Evolutionary conservation across 1,140 invertebrate genomes (phyloP).

Genomic region (Drosophila takahashii): DNA sequence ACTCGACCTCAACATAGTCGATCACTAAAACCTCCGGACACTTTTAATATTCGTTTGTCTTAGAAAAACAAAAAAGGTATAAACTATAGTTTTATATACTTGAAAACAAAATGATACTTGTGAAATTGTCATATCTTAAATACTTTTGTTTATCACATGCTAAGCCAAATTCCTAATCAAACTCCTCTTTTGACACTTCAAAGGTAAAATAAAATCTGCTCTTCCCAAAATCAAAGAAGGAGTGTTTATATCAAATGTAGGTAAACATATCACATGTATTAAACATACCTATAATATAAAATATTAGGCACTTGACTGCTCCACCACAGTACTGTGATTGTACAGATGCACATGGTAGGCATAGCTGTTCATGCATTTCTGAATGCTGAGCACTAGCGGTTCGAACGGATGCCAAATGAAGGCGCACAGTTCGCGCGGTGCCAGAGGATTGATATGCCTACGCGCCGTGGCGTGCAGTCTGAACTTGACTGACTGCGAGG

Average conservation of each 20-base stretch:
- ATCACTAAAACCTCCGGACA: not conserved
- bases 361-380: conserved; percentile 97
- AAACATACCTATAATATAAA: not conserved
- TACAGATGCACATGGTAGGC: conserved; percentile 97
- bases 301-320: conserved; percentile 22
- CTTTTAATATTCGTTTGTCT: not conserved
- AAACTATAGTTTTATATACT: too few relatives aligned
- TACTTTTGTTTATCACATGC: too few relatives aligned
- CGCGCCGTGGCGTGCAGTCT: conserved; percentile 51
- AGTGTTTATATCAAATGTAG: not conserved
- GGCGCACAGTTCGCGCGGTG: conserved; percentile 91
- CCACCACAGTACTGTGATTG: conserved; percentile 83
- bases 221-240: not conserved
- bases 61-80: too few relatives aligned
- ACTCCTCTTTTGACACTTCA: too few relatives aligned
- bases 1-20: conserved; percentile 5
- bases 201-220: too few relatives aligned
- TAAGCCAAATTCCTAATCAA: too few relatives aligned
- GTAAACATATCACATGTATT: conserved; percentile 12
- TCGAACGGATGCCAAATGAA: conserved; percentile 99
- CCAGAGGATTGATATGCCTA: not conserved
- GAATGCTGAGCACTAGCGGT: conserved; percentile 98
- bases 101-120: too few relatives aligned
- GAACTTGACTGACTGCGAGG: conserved; percentile 86
- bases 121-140: too few relatives aligned